These are phyloP conservation scores for Nyctereutes procyonoides DNA, from an alignment of 2,113 vertebrate species.

Conservation along the genomic window DNA sequence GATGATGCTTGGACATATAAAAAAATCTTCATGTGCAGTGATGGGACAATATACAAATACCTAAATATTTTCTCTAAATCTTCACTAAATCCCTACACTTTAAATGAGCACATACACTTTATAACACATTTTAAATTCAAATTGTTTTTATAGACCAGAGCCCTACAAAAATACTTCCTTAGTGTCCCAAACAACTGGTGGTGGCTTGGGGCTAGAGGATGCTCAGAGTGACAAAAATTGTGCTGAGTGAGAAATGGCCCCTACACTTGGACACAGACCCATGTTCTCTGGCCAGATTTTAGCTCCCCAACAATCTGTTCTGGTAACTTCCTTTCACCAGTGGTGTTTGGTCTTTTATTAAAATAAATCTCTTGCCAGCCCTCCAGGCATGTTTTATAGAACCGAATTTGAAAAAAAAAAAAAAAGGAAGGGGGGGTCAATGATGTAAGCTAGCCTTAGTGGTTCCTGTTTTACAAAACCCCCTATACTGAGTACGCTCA, in stretches of 20 bases:
- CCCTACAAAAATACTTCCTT: neutral
- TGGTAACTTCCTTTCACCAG: neutral
- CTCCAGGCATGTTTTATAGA: neutral
- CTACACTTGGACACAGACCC: neutral
- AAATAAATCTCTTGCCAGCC: neutral
- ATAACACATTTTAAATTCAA: neutral
- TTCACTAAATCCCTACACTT: neutral
- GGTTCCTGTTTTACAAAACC: neutral
- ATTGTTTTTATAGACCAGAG: neutral
- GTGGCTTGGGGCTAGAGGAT: neutral
- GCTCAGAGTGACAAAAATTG: neutral
- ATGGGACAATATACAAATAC: neutral
- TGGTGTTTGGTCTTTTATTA: neutral
- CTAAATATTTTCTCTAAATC: neutral
- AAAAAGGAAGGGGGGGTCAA: too few relatives aligned
- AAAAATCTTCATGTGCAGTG: neutral
- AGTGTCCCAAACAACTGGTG: neutral
- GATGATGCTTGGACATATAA: neutral
- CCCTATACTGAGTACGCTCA: neutral
- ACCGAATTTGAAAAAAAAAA: neutral
- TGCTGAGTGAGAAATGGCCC: neutral
- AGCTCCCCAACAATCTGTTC: neutral
- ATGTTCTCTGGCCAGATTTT: neutral
- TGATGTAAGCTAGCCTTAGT: neutral
- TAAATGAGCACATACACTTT: neutral